Percentiles rank a stretch among this genome's conserved stretches.
phyloP scores from a whole-genome alignment of 1,140 invertebrate species.

The Trichonephila clavata region DNA sequence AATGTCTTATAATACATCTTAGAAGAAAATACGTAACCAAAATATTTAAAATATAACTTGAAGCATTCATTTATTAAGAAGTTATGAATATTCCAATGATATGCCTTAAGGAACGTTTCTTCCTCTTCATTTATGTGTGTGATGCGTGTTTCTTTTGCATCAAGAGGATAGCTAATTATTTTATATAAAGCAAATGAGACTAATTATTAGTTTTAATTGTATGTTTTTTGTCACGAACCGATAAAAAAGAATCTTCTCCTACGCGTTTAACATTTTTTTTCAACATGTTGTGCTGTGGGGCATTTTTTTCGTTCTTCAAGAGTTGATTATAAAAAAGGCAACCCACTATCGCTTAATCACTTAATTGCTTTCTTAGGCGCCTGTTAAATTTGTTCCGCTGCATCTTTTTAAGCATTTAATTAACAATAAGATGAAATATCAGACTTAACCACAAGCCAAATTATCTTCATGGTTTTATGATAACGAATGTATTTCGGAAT shows the following conservation, averaged over 20 bases:
- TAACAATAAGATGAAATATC: conserved; percentile 17
- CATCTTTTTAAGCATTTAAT: conserved; percentile 17
- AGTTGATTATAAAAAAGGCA: neutral
- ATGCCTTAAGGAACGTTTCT: neutral
- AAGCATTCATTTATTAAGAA: too few species aligned
- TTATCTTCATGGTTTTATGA: conserved; percentile 1
- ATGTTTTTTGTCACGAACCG: neutral
- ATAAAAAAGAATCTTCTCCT: neutral
- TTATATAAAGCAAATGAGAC: neutral
- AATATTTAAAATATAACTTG: too few species aligned
- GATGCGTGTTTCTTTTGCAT: neutral
- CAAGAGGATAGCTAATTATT: conserved; percentile 10
- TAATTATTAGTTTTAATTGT: conserved; percentile 29
- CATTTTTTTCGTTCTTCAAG: neutral
- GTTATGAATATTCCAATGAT: too few species aligned
- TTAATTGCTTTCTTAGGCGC: conserved; percentile 14
- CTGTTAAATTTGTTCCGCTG: neutral
- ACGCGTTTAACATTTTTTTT: neutral
- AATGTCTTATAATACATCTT: too few species aligned
- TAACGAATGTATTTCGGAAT: neutral
- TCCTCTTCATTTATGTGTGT: neutral
- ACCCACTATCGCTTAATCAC: neutral
- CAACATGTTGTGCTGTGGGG: neutral
- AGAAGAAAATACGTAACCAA: too few species aligned
- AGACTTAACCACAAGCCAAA: conserved; percentile 31